Base-by-base conservation (phyloP, 2,113 vertebrate species). In the Lophochroa leadbeateri region DNA sequence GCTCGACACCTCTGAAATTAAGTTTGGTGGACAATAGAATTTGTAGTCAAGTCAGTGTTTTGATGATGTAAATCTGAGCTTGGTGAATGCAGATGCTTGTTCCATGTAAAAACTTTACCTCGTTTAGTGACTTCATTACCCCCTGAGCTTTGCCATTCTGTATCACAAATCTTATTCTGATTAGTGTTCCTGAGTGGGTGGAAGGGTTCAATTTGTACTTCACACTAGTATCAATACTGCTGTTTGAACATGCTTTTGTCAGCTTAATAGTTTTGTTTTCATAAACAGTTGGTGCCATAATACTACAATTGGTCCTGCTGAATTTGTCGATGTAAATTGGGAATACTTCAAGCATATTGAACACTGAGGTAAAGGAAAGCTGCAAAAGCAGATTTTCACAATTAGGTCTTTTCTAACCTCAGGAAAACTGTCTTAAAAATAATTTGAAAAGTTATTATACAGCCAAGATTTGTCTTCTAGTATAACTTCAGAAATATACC, bases 251-350 rank as follows among this genome's bases (percentile, higher is more conserved):
- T 78, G 82, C n/a, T 95, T 97, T 95, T 96, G 90, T 95, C 71
- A 81, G 61, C 67, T 88, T 96, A 92, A 95, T 94, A 82, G 81
- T 95, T 96, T 82, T 95, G 94, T 93, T 96, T 96, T 85, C 70
- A 88, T 93, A 96, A 96, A 93, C 81, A 89, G 70, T 88, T 93
- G 80, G 58, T 95, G 60, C 74, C 85, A 88, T 89, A 89, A 84
- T 87, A 82, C 85, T 95, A 68, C 91, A 92, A 71, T 53, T 87
- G 91, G 77, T 93, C 69, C 61, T 80, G 68, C 37, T 87, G 55
- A 93, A 96, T 95, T 93, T 92, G 60, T 93, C 94, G 88, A 19
- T 44, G 41, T 64, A 75, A 89, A 89, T 29, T 92, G 55, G 71
- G 44, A 92, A 82, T 65, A 57, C 58, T 92, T 92, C 49, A 89